Evolutionary conservation across 2,797 vertebrate species (phyloP).

Genomic region (Emys orbicularis): DNA sequence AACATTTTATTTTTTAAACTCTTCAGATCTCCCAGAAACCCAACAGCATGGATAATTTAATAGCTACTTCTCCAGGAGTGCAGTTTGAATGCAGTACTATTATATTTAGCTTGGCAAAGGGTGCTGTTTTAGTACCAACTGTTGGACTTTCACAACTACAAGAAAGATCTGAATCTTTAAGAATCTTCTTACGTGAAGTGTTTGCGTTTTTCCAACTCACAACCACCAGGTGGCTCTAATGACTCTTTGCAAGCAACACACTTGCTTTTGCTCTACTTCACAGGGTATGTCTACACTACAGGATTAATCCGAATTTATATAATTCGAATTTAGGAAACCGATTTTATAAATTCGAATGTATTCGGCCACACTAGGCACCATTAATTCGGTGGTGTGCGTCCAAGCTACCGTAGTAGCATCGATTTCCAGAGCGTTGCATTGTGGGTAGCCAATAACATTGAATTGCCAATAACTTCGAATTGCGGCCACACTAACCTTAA

Average conservation of each 20-base stretch:
- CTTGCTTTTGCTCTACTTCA: neutral
- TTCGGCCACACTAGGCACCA: no score
- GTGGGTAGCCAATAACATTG: no score
- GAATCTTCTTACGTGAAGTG: neutral
- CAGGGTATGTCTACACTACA: no score
- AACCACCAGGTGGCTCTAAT: neutral
- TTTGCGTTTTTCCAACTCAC: neutral
- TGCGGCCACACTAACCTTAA: no score
- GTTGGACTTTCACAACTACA: neutral
- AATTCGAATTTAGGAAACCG: no score
- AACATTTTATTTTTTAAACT: neutral
- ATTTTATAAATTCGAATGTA: no score
- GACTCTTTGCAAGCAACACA: neutral
- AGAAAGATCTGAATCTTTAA: neutral
- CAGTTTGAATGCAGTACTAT: neutral
- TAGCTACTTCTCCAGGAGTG: neutral
- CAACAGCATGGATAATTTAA: neutral
- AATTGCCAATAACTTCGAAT: no score
- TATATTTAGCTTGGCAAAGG: neutral
- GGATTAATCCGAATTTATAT: no score
- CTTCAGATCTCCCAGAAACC: neutral
- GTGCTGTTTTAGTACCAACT: neutral
- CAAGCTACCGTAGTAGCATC: no score
- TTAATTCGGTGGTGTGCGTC: no score
- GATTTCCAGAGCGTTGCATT: no score